Evolutionary conservation across 2,888 invertebrate genomes (phyloP), one percentile per base, ranked within the genome.

Genomic region (Zaprionus bogoriensis): DNA sequence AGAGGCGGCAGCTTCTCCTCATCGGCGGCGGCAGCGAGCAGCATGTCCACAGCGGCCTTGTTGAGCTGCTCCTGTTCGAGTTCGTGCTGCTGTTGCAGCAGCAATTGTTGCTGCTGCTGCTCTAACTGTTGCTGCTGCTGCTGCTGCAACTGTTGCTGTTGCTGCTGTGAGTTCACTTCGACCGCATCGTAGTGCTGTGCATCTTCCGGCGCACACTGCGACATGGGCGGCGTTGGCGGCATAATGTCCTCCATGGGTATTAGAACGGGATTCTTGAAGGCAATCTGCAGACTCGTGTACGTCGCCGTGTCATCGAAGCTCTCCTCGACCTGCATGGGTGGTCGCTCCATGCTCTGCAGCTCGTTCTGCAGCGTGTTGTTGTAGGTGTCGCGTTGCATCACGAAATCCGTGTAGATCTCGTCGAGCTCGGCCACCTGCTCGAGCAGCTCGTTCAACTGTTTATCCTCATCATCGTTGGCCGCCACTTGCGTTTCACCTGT

Each of bases 281-380:
- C 97, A 87, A 96, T 92, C 87, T 97, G 97, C 51, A 97, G 91
- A 87, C 96, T 96, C 1, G 96, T 95, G 85, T 97, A 97, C 0
- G 96, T 96, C 60, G 95, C 95, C 27, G 95, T 93, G 81, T 96
- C 96, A 83, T 95, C 94, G 68, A 95, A 95, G 36, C 94, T 94
- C 25, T 93, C 92, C 38, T 94, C 95, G 0, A 92, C 77, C 41
- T 94, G 94, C 89, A 92, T 91, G 2, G 86, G 69, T 1, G 82
- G 71, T 1, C 70, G 60, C 1, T 76, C 86, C 53, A 89, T 57
- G 20, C 76, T 80, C 54, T 79, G 83, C 45, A 90, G 42, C 67
- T 91, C 90, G 66, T 90, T 89, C 27, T 89, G 77, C 12, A 89
- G 27, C 0, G 87, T 88, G 28, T 87, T 89, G 17, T 89, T 87